Percentiles rank a stretch among this genome's conserved stretches.
phyloP scores from a whole-genome alignment of 2,888 invertebrate species.

The Carcina quercana region DNA sequence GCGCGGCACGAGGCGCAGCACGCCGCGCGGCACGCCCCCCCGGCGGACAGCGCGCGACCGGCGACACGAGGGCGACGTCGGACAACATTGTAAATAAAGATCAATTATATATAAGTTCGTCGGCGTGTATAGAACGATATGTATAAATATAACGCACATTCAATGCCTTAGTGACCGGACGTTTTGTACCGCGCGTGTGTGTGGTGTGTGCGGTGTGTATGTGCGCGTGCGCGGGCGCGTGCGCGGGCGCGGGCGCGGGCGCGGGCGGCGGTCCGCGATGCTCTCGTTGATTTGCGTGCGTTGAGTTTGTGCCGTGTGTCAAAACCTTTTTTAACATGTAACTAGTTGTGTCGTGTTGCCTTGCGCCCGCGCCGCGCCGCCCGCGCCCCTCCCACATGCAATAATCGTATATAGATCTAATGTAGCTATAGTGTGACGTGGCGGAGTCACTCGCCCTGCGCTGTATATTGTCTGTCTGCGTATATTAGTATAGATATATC shows the following conservation, averaged over 20 bases:
- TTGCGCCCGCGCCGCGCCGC: too few species aligned
- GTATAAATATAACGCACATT: slow-evolving; percentile 25
- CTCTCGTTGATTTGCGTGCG: too few species aligned
- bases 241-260: too few species aligned
- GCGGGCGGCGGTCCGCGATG: too few species aligned
- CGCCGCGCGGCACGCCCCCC: slow-evolving; percentile 3
- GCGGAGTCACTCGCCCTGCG: too few species aligned
- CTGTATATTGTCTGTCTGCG: slow-evolving; percentile 45
- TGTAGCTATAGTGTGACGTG: too few species aligned
- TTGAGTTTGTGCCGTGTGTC: too few species aligned
- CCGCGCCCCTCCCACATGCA: too few species aligned
- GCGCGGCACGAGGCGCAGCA: slow-evolving; percentile 42
- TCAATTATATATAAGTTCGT: slow-evolving; percentile 15
- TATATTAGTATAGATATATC: slow-evolving; percentile 48
- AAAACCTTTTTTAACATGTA: too few species aligned
- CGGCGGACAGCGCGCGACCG: slow-evolving; percentile 1
- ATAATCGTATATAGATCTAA: too few species aligned
- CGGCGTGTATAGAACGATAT: slow-evolving; percentile 8
- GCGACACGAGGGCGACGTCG: background rate
- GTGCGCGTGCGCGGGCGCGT: background rate
- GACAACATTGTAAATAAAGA: slow-evolving; percentile 22
- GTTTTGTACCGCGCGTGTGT: background rate
- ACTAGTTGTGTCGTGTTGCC: too few species aligned
- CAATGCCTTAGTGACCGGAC: slow-evolving; percentile 23
- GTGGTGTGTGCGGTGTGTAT: too few species aligned